Evolutionary conservation across 2,113 vertebrate species (phyloP), one percentile per base, ranked within the genome.

Genomic region (Psammodynastes pulverulentus): DNA sequence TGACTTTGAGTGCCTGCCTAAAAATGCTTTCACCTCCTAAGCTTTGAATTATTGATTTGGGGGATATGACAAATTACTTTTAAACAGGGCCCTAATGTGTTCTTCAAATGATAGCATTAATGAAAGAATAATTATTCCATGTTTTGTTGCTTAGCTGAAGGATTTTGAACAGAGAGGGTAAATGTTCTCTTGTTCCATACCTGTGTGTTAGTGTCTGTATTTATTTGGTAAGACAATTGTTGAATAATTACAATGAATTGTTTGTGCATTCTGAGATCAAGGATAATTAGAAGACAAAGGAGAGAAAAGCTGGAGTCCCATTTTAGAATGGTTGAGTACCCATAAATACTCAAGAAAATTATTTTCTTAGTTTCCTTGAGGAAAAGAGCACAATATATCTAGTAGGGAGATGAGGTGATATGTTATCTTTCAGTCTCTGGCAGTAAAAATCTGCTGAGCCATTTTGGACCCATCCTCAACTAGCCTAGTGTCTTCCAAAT

Each of bases 1-100:
- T 93, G 89, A 5, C 48, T 90, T 26, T 91, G 8, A 6, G 72
- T 91, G 67, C 87, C 54, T 56, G 9, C 48, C 29, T 94, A 56
- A 45, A 23, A 91, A 43, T 0, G 3, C 79, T 94, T 48, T 1
- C 89, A 87, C 84, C 92, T 93, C 62, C 85, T 92, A 95, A 52
- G 2, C 43, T 90, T 94, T 95, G 51, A 93, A 92, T 91, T 95
- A 91, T 29, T 94, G 90, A 89, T 93, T 94, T 90, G 62, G 85
- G 86, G 48, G 5, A 92, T 88, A 52, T 26, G 43, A 43, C 53
- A 89, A 94, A 89, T 94, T 93, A 62, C 43, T 4, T 96, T 94
- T 90, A 13, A 88, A 92, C 94, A 93, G 46, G 10, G 29, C 46
- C 93, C 17, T 89, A 39, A 93, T 90, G 93, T 93, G 0, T 0